Evolutionary conservation across 1,140 invertebrate species (phyloP).

Genomic region (Calosoma granatense): DNA sequence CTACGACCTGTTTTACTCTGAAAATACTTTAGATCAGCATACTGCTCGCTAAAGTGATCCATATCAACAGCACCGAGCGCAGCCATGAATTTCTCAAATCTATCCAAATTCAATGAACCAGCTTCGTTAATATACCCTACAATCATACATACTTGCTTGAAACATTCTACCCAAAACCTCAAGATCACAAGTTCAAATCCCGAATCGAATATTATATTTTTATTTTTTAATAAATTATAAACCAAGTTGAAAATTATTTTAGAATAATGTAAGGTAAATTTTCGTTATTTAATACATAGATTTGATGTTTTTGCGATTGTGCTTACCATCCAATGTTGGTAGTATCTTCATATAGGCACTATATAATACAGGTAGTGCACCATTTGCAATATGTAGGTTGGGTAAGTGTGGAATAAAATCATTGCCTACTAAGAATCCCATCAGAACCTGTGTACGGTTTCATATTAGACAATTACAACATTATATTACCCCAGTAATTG

Average conservation of each 20-base stretch:
- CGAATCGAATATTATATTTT: no score
- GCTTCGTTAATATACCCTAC: constrained; percentile 86
- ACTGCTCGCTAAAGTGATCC: constrained; percentile 74
- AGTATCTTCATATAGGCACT: constrained; percentile 79
- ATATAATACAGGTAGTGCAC: constrained; percentile 79
- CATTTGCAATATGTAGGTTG: constrained; percentile 84
- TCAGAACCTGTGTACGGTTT: constrained; percentile 70
- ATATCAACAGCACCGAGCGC: constrained; percentile 68
- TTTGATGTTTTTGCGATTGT: no score
- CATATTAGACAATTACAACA: constrained; percentile 10
- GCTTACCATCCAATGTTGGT: constrained; percentile 71
- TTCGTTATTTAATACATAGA: no score
- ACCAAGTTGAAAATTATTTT: no score
- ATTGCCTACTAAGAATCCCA: constrained; percentile 94
- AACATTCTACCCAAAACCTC: no score
- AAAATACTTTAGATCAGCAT: constrained; percentile 78
- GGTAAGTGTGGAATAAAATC: constrained; percentile 95
- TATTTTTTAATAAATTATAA: no score
- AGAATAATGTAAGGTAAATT: no score
- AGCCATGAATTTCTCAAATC: constrained; percentile 82
- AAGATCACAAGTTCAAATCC: no score
- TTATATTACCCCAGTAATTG: neutral
- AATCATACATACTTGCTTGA: no score
- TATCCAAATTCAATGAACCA: constrained; percentile 69
- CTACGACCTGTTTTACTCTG: constrained; percentile 58